Conservation (phyloP, 2,888 invertebrate species). For the Archaeoteleia sp. region DNA sequence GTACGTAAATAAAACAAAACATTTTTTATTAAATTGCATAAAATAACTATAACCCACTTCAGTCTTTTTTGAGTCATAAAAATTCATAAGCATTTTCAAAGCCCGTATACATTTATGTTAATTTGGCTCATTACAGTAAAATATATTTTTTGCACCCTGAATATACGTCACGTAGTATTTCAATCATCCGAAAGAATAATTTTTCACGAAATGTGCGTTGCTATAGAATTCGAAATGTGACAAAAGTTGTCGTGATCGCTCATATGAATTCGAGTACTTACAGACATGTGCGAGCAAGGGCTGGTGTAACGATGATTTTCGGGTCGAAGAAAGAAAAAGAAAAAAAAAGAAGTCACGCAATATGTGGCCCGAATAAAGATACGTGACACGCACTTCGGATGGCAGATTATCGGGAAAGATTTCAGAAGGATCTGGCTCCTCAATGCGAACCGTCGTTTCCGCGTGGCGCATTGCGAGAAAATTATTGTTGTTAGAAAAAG, state of each 20-base stretch:
- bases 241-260: constrained; percentile 30
- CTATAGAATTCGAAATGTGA: constrained; percentile 20
- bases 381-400: constrained; percentile 56
- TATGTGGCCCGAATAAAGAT: constrained; percentile 46
- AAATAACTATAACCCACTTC: too few species aligned
- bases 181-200: constrained; percentile 30
- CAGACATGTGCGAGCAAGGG: constrained; percentile 44
- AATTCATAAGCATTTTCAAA: too few species aligned
- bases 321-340: constrained; percentile 19
- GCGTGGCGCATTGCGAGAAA: too few species aligned
- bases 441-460: constrained; percentile 37
- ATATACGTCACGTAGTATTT: too few species aligned
- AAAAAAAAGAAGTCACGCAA: constrained; percentile 41
- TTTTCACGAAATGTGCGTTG: constrained; percentile 17
- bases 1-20: too few species aligned
- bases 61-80: too few species aligned
- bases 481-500: constrained; percentile 53
- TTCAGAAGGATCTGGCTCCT: constrained; percentile 41
- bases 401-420: constrained; percentile 57
- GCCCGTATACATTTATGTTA: too few species aligned
- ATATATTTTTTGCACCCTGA: too few species aligned
- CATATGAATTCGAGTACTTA: constrained; percentile 30
- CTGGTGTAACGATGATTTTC: constrained; percentile 44
- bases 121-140: too few species aligned
- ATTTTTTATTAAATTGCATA: too few species aligned